Conservation (phyloP, 2,888 invertebrate species). For the Pyrrhosoma nymphula region DNA sequence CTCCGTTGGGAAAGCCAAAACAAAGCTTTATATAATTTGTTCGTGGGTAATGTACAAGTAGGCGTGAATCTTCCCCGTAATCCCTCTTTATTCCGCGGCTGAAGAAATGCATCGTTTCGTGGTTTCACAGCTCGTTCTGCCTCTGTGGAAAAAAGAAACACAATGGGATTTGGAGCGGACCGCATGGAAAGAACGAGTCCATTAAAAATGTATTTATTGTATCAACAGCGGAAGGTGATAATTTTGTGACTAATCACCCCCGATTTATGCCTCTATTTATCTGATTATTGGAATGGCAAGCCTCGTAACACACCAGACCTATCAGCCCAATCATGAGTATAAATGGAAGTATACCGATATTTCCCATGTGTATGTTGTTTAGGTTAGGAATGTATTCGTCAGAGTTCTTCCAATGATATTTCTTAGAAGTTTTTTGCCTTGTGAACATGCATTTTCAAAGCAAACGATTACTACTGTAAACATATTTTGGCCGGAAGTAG, state of each 20-base stretch:
- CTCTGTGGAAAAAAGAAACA: not conserved
- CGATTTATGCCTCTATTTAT: not conserved
- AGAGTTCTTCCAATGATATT: too few species aligned
- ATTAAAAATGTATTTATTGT: not conserved
- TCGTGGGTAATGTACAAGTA: not conserved
- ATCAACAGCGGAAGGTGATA: not conserved
- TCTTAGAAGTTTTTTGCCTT: too few species aligned
- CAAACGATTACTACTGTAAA: too few species aligned
- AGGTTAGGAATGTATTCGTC: too few species aligned
- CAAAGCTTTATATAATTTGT: not conserved
- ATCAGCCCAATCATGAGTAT: too few species aligned
- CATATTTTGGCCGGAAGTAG: too few species aligned
- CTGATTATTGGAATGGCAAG: not conserved
- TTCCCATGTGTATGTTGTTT: too few species aligned
- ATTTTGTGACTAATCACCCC: not conserved
- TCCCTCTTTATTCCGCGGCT: not conserved
- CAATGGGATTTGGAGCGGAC: not conserved
- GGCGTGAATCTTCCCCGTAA: not conserved
- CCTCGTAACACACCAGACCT: not conserved
- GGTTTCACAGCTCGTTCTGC: not conserved
- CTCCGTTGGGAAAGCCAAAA: not conserved
- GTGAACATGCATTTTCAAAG: too few species aligned
- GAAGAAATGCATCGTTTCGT: not conserved
- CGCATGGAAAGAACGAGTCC: not conserved
- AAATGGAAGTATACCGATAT: too few species aligned